Evolutionary conservation across 2,113 vertebrate genomes (phyloP), one percentile per base, ranked within the genome.

Genomic region (Urocynchramus pylzowi): DNA sequence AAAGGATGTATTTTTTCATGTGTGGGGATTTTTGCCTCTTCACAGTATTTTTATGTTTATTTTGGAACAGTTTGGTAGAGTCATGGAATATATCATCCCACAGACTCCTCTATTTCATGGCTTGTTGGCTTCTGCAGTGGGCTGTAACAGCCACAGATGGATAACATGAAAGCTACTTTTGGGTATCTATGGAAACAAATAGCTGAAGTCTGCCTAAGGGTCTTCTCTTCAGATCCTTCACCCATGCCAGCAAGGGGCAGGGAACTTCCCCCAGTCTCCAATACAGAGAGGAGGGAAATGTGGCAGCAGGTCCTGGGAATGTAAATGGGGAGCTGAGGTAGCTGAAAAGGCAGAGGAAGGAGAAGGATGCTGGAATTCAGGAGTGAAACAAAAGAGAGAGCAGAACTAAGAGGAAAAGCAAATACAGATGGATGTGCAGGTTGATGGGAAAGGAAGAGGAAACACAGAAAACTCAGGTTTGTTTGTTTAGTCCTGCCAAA

Each of bases 161-260:
- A 28, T 91, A 88, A 90, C 41, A 69, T 14, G 57, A 92, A 35
- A 87, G 31, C 84, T 14, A n/a, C 68, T 84, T 87, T 23, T 17
- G 63, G 31, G 90, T 94, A 94, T 85, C 88, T 94, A 92, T 91
- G 78, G 94, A 85, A 97, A 94, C 85, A 71, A 93, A 77, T 11
- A 95, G 64, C 60, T 92, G 41, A 90, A 88, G 41, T 53, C 82
- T 94, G 57, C 37, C 44, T 60, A 53, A 19, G 61, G 75, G 67
- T 77, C 90, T 87, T 84, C 59, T 70, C 26, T 79, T 68, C 61
- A 91, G n/a, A 65, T 79, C 21, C 41, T 76, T 82, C 9, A 4
- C 31, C 70, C 41, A 16, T 52, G 61, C 15, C 15, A 74, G 59
- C 37, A 77, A 87, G 30, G 65, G 37, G 30, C 28, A 91, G 8